Conservation (phyloP, 2,888 invertebrate genomes). For the Baronia brevicornis region DNA sequence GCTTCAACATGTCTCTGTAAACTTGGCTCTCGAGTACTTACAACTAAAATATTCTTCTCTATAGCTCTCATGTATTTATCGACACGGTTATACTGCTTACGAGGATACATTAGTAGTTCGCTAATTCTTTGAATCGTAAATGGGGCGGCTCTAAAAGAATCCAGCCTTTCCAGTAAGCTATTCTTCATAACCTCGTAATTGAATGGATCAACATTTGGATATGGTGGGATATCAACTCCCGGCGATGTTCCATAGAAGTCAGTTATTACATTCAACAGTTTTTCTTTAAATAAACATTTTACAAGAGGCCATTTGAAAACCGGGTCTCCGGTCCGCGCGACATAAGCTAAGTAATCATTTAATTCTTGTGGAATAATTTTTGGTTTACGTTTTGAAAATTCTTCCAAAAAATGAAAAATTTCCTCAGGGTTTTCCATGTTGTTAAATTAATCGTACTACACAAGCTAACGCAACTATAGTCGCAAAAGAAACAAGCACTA, state of each 20-base stretch:
- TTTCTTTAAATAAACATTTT: slow-evolving; percentile 91
- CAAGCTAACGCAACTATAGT: no score
- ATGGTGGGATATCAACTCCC: slow-evolving; percentile 85
- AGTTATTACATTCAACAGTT: slow-evolving; percentile 89
- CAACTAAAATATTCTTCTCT: slow-evolving; percentile 95
- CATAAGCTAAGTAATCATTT: slow-evolving; percentile 91
- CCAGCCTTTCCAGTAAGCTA: slow-evolving; percentile 86
- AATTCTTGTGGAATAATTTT: slow-evolving; percentile 91
- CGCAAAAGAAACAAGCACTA: no score
- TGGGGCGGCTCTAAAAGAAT: slow-evolving; percentile 91
- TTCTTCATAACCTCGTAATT: slow-evolving; percentile 93
- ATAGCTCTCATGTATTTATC: slow-evolving; percentile 98
- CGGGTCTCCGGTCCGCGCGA: slow-evolving; percentile 95
- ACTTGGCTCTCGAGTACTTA: slow-evolving; percentile 83
- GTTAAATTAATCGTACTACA: no score
- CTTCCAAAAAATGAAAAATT: slow-evolving; percentile 87
- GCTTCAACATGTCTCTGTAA: no score
- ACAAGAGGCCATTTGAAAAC: slow-evolving; percentile 94
- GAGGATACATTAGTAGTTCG: slow-evolving; percentile 92
- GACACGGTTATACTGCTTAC: slow-evolving; percentile 94
- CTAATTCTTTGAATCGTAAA: slow-evolving; percentile 97
- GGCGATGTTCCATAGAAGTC: slow-evolving; percentile 90
- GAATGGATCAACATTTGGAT: slow-evolving; percentile 93
- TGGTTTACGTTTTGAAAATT: slow-evolving; percentile 83
- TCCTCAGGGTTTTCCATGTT: slow-evolving; percentile 91